Evolutionary conservation across 1,140 invertebrate species (phyloP).

Genomic region (Zaprionus kolodkinae): DNA sequence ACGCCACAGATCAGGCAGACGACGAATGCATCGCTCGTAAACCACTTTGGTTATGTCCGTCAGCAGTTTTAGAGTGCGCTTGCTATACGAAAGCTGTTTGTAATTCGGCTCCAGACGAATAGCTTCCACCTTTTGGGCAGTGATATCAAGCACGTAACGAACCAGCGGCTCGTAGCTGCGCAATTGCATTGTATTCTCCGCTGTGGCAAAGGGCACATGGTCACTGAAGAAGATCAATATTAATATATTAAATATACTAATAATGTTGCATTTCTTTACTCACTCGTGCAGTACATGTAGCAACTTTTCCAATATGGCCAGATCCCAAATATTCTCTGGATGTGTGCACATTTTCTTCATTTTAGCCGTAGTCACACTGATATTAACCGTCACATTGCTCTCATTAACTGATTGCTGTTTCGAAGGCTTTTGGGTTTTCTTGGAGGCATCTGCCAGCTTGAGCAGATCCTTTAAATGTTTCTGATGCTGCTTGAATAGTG

Average conservation of each 20-base stretch:
- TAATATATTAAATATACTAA: background rate
- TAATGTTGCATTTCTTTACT: conserved; percentile 6
- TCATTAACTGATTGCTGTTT: conserved; percentile 45
- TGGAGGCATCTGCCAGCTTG: conserved; percentile 42
- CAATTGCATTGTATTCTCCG: conserved; percentile 51
- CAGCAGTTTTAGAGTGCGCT: conserved; percentile 66
- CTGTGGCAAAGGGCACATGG: conserved; percentile 68
- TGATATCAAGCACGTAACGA: conserved; percentile 65
- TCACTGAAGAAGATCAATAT: conserved; percentile 50
- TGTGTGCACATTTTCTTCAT: conserved; percentile 63
- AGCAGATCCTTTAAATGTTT: conserved; percentile 56
- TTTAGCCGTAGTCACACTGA: conserved; percentile 58
- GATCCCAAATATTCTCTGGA: conserved; percentile 78
- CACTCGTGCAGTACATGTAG: conserved; percentile 73
- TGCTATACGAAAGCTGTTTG: conserved; percentile 76
- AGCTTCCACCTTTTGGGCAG: conserved; percentile 51
- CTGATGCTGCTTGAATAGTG: conserved; percentile 72
- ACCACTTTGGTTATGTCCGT: conserved; percentile 81
- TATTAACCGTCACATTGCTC: conserved; percentile 47
- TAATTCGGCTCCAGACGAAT: conserved; percentile 75
- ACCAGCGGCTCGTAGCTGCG: conserved; percentile 65
- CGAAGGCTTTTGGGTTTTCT: conserved; percentile 58
- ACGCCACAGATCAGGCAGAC: conserved; percentile 65
- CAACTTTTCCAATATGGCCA: conserved; percentile 62
- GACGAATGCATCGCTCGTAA: conserved; percentile 83